phyloP scores from a whole-genome alignment of 1,140 invertebrate species.

The Tetranychus cinnabarinus region DNA sequence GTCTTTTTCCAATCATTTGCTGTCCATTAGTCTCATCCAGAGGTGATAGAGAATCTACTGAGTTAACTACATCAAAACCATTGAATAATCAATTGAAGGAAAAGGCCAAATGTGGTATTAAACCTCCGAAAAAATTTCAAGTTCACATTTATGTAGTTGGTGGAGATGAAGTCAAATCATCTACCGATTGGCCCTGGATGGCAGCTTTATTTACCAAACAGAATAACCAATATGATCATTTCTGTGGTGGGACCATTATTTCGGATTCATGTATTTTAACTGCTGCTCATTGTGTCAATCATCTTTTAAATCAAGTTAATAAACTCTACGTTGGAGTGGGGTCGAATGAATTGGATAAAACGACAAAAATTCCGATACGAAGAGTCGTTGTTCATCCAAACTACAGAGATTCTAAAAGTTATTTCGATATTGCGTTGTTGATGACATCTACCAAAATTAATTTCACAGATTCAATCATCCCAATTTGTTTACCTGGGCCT shows the following conservation, averaged over 20 bases:
- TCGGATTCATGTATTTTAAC: constrained; percentile 39
- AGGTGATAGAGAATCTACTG: too few relatives aligned
- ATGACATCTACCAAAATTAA: neutral
- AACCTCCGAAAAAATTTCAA: neutral
- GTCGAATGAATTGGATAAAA: neutral
- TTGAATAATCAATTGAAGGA: too few relatives aligned
- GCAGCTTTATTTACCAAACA: constrained; percentile 20
- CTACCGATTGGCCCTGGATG: constrained; percentile 51
- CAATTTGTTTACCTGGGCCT: constrained; percentile 1
- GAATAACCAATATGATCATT: neutral
- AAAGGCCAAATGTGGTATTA: too few relatives aligned
- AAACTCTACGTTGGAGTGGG: neutral
- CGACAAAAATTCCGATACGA: neutral
- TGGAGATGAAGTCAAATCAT: constrained; percentile 40
- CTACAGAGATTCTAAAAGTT: neutral
- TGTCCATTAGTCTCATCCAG: too few relatives aligned
- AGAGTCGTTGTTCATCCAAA: neutral
- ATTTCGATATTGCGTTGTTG: constrained; percentile 6
- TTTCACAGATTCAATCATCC: neutral
- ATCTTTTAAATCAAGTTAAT: neutral
- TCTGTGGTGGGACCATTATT: constrained; percentile 58
- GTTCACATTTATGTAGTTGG: constrained; percentile 31
- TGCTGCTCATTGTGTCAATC: constrained; percentile 17
- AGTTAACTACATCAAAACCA: too few relatives aligned
- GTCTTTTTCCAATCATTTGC: too few relatives aligned